Percentiles rank a stretch among this genome's conserved stretches.
These are phyloP conservation scores for Ardeotis arabs DNA, from an alignment of 2,113 vertebrate genomes.

Conservation along the genomic window DNA sequence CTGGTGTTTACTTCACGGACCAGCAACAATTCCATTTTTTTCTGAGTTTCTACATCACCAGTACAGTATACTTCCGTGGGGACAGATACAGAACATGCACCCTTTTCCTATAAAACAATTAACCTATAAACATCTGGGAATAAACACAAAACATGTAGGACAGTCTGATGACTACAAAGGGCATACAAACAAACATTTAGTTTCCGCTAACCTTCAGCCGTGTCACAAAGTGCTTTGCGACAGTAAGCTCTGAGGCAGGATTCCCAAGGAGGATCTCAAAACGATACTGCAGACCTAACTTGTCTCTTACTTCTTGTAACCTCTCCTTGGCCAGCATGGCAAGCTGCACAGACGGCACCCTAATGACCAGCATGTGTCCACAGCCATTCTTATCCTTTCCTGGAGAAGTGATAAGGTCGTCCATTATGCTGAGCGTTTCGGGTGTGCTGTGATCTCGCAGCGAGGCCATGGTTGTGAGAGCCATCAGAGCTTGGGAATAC, in stretches of 20 bases:
- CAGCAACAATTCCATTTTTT: background rate
- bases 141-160: background rate
- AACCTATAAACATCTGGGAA: accelerated
- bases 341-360: conserved; percentile 94
- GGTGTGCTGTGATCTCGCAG: conserved; percentile 95
- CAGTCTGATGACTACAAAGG: background rate
- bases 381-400: conserved; percentile 85
- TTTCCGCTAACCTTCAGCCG: conserved; percentile 85
- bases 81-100: background rate
- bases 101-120: background rate
- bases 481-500: conserved; percentile 97
- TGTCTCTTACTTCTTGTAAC: conserved; percentile 92
- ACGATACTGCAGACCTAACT: conserved; percentile 90
- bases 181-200: background rate
- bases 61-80: background rate
- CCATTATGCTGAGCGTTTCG: conserved; percentile 93
- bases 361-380: conserved; percentile 95
- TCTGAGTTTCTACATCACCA: background rate
- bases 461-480: conserved; percentile 87
- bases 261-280: conserved; percentile 95
- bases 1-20: background rate
- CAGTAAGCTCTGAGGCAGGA: conserved; percentile 85
- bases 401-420: conserved; percentile 89
- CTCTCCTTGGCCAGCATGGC: conserved; percentile 94
- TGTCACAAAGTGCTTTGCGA: conserved; percentile 83